Evolutionary conservation across 1,140 invertebrate species (phyloP).

Genomic region (Stenopsyche tienmushanensis): DNA sequence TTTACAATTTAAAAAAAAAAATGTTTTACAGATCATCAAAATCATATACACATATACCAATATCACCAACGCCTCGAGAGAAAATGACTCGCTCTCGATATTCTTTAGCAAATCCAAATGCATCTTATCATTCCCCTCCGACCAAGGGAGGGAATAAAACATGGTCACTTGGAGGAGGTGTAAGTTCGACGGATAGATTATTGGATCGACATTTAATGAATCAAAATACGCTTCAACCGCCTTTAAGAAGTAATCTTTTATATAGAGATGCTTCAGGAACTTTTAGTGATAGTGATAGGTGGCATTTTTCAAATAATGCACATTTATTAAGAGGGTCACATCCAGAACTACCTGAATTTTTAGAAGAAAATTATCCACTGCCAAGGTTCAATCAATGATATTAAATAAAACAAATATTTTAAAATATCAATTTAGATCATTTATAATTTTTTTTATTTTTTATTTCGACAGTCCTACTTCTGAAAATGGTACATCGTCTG

Average conservation of each 20-base stretch:
- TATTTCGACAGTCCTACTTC: conserved; percentile 19
- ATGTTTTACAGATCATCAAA: conserved; percentile 36
- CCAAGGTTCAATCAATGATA: too few species aligned
- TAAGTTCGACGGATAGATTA: conserved; percentile 8
- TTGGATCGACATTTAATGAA: conserved; percentile 3
- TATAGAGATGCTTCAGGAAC: conserved; percentile 5
- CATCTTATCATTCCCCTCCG: conserved; percentile 19
- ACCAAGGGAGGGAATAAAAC: conserved; percentile 29
- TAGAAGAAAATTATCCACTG: conserved; percentile 19
- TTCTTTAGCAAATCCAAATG: conserved; percentile 23
- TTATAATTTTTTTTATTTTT: neutral
- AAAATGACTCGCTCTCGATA: conserved; percentile 21
- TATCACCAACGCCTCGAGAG: conserved; percentile 12
- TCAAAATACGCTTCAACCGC: conserved; percentile 6
- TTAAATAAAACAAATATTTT: too few species aligned
- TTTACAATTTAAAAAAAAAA: neutral
- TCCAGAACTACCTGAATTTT: conserved; percentile 21
- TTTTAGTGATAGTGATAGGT: conserved; percentile 11
- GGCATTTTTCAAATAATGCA: conserved; percentile 17
- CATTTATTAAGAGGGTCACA: conserved; percentile 13
- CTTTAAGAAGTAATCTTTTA: conserved; percentile 4
- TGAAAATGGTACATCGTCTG: conserved; percentile 27
- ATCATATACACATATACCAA: conserved; percentile 38
- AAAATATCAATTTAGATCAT: too few species aligned
- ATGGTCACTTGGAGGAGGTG: conserved; percentile 23